These are phyloP conservation scores for Heliconius eleuchia DNA, from an alignment of 1,140 invertebrate genomes.

Conservation along the genomic window DNA sequence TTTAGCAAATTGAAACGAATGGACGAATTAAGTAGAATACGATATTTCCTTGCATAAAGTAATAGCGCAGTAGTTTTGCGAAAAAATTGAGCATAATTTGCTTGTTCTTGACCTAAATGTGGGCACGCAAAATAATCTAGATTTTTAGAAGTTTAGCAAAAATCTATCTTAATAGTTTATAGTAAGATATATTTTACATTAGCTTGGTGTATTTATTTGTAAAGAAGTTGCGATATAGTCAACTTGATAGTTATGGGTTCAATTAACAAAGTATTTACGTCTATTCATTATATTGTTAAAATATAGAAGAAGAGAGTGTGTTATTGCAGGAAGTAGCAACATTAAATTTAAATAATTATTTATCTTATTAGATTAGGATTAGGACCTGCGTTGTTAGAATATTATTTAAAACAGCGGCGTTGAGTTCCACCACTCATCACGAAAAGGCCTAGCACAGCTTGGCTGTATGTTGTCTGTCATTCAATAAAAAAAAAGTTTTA, in stretches of 20 bases:
- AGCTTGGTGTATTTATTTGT: neutral
- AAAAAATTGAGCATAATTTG: conserved; percentile 31
- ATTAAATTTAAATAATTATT: too few species aligned
- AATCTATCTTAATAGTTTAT: neutral
- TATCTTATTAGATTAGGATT: too few species aligned
- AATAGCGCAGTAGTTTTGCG: conserved; percentile 35
- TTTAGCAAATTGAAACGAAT: conserved; percentile 30
- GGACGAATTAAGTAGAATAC: conserved; percentile 27
- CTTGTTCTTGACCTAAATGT: conserved; percentile 35
- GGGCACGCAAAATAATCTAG: conserved; percentile 34
- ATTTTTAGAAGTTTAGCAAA: neutral
- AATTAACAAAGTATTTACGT: neutral
- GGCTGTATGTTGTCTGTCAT: too few species aligned
- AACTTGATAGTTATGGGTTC: neutral
- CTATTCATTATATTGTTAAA: neutral
- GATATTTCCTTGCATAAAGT: conserved; percentile 40
- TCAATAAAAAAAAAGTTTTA: too few species aligned
- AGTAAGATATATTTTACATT: neutral
- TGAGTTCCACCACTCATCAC: too few species aligned
- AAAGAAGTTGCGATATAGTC: neutral
- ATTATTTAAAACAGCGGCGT: too few species aligned
- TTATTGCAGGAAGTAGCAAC: too few species aligned
- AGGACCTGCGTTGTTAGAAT: too few species aligned
- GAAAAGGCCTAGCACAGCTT: too few species aligned
- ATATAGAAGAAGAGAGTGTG: too few species aligned